Base-by-base conservation (phyloP, 2,888 invertebrate species). In the Ernsta delagoae region DNA sequence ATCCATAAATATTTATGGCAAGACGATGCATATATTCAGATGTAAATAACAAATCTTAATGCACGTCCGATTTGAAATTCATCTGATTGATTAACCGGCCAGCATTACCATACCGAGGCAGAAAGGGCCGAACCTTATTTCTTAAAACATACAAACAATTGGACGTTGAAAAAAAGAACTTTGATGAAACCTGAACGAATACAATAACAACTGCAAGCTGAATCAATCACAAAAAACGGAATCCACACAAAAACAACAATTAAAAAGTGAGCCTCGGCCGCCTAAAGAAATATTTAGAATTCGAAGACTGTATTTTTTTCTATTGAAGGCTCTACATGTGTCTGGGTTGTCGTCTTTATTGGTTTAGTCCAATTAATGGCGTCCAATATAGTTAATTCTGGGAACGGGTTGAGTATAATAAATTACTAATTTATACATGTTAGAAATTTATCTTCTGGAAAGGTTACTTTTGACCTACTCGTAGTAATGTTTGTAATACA, bases 181-280 rank as follows among this genome's bases (percentile, higher is more conserved):
- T 83, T 86, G 88, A 89, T 89, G 90, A 85, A 83, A 85, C 90
- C 87, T 82, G 87, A 88, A 86, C 88, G 89, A 85, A 88, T 85
- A 93, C 92, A 92, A 93, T 91, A 91, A 92, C 91, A 91, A 92
- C 92, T 91, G 92, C 89, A 88, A 85, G 89, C 86, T 88, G 90
- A 89, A 90, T 92, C 92, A 89, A 90, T 91, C 90, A 92, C 90
- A 92, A 92, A 93, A 92, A 92, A 91, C 85, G 87, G 91, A 90
- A 92, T 91, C 83, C 90, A 88, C 84, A 90, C 87, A 93, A 93
- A 92, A 92, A 92, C 92, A 88, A 92, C 92, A 93, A 93, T 93
- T 93, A 93, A 92, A 90, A 80, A 78, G 53, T 72, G 74, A 81
- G 84, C 81, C 78, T 82, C 81, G 86, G 84, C 82, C 79, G 83